These are phyloP conservation scores for Caracal caracal DNA, from an alignment of 2,113 vertebrate species.

Conservation along the genomic window DNA sequence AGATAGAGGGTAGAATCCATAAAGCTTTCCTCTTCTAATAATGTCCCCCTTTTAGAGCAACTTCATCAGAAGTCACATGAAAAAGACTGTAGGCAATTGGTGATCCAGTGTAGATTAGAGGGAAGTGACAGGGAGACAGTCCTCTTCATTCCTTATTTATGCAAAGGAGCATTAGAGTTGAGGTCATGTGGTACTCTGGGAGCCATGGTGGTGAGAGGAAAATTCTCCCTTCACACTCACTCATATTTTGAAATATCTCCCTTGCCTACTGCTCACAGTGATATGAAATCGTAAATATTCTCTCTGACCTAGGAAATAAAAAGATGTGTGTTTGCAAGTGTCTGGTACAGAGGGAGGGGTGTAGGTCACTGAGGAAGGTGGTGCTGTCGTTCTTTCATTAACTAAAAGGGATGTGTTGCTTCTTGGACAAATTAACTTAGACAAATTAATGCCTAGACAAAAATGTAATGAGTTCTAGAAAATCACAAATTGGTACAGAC, in stretches of 20 bases:
- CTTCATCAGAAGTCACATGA: background rate
- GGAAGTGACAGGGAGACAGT: background rate
- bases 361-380: background rate
- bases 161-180: background rate
- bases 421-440: background rate
- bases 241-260: background rate
- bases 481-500: background rate
- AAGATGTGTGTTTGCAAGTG: background rate
- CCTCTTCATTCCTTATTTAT: background rate
- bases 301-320: background rate
- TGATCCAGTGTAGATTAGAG: background rate
- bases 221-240: background rate
- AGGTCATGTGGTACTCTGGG: background rate
- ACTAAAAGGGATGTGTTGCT: background rate
- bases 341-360: background rate
- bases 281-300: background rate
- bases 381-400: background rate
- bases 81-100: background rate
- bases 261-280: background rate
- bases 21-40: background rate
- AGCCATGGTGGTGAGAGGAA: background rate
- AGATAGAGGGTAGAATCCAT: background rate
- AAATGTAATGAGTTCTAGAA: background rate
- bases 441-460: background rate
- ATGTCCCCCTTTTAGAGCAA: background rate